Evolutionary conservation across 2,113 vertebrate genomes (phyloP).

Genomic region (Brevimyrus niger): DNA sequence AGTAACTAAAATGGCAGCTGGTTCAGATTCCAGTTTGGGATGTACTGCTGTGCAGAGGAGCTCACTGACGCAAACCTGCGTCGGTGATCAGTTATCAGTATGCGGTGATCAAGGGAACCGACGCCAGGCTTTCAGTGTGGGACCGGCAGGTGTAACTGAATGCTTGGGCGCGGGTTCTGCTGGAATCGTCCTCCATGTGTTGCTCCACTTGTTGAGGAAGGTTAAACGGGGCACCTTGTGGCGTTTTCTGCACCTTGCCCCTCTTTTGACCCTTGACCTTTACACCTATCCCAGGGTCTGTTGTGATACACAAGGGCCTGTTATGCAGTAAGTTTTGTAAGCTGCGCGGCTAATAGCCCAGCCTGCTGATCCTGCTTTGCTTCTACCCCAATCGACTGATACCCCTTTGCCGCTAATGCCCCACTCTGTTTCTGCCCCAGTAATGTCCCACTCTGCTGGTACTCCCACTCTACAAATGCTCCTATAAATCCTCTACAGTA

Average conservation of each 20-base stretch:
- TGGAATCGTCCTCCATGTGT: not conserved
- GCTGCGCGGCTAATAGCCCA: not conserved
- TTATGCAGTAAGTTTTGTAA: not conserved
- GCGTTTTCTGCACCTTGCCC: conserved; percentile 5
- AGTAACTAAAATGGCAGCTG: not conserved
- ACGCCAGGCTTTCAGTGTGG: not conserved
- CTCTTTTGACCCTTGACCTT: conserved; percentile 20
- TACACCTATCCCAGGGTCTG: not conserved
- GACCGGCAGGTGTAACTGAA: not conserved
- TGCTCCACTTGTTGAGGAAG: conserved; percentile 28
- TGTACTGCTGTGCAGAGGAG: not conserved
- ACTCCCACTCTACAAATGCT: not conserved
- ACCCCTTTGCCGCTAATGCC: not conserved
- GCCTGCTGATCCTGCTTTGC: not conserved
- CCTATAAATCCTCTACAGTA: not conserved
- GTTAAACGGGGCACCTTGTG: not conserved
- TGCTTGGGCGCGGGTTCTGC: not conserved
- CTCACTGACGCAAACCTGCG: not conserved
- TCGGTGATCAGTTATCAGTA: not conserved
- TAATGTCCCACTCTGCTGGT: not conserved
- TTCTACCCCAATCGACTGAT: not conserved
- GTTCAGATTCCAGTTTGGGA: not conserved
- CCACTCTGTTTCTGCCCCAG: not conserved
- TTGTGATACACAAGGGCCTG: not conserved
- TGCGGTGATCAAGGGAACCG: not conserved